These are phyloP conservation scores for Drosophila mayri DNA, from an alignment of 1,140 invertebrate genomes.

Conservation along the genomic window DNA sequence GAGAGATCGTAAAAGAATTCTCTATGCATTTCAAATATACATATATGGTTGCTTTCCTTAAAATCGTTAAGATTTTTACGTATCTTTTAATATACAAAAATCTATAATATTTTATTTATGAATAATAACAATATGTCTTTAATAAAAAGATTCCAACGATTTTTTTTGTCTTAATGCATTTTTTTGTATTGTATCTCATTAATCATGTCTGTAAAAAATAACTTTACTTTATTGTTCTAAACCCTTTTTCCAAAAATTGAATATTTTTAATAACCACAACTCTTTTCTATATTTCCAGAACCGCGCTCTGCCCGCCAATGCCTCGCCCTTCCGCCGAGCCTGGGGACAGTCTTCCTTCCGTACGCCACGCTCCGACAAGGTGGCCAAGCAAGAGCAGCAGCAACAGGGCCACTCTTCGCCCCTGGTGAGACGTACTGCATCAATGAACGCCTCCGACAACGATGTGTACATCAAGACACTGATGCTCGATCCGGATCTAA, in stretches of 20 bases:
- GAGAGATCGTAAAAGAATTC: background rate
- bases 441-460: constrained; percentile 84
- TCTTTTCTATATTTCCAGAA: constrained; percentile 46
- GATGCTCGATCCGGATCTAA: constrained; percentile 63
- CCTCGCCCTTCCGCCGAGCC: constrained; percentile 86
- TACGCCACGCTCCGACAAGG: constrained; percentile 75
- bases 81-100: no score
- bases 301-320: constrained; percentile 85
- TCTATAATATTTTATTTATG: no score
- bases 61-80: no score
- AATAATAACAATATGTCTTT: no score
- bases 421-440: constrained; percentile 74
- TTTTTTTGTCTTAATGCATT: no score
- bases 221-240: no score
- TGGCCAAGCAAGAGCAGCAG: constrained; percentile 37
- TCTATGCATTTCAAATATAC: background rate
- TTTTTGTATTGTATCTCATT: no score
- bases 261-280: background rate
- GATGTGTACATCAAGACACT: constrained; percentile 84
- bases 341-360: constrained; percentile 86
- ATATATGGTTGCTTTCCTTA: background rate
- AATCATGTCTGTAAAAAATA: no score
- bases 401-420: constrained; percentile 50
- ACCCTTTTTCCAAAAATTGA: background rate
- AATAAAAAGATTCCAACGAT: no score